phyloP scores from a whole-genome alignment of 2,888 invertebrate genomes.

The Brassicogethes aeneus region DNA sequence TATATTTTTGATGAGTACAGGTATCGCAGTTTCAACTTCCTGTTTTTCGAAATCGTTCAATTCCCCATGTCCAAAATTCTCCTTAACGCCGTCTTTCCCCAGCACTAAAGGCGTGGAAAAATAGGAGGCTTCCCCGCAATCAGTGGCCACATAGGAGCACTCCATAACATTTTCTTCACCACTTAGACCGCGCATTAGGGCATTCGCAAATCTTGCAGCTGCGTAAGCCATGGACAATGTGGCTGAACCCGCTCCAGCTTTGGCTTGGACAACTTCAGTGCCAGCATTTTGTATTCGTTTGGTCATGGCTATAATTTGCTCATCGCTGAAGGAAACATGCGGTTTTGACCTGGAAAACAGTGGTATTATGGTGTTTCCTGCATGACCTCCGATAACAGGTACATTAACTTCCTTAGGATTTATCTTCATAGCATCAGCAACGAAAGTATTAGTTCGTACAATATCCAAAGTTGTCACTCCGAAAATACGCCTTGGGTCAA shows the following conservation, averaged over 20 bases:
- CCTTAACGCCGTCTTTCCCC: conserved; percentile 78
- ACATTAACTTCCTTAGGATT: conserved; percentile 73
- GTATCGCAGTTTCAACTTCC: conserved; percentile 73
- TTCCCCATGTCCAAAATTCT: conserved; percentile 82
- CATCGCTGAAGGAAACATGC: conserved; percentile 51
- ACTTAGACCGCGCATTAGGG: conserved; percentile 71
- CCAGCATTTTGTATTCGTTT: conserved; percentile 94
- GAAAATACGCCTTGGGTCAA: conserved; percentile 79
- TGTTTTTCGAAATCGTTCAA: conserved; percentile 70
- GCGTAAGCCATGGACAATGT: conserved; percentile 96
- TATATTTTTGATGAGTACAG: conserved; percentile 86
- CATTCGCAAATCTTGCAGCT: conserved; percentile 52
- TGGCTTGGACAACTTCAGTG: conserved; percentile 87
- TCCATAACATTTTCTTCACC: conserved; percentile 73
- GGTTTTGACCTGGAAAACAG: conserved; percentile 83
- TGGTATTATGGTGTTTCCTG: conserved; percentile 93
- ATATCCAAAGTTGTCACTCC: conserved; percentile 96
- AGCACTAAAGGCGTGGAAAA: conserved; percentile 85
- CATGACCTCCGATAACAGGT: conserved; percentile 94
- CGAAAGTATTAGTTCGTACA: conserved; percentile 83
- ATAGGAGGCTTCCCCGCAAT: conserved; percentile 70
- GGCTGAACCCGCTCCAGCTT: conserved; percentile 94
- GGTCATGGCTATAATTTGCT: conserved; percentile 72
- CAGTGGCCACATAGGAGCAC: conserved; percentile 81
- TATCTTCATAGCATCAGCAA: conserved; percentile 76